Evolutionary conservation across 2,888 invertebrate genomes (phyloP).

Genomic region (Molanna angustata): DNA sequence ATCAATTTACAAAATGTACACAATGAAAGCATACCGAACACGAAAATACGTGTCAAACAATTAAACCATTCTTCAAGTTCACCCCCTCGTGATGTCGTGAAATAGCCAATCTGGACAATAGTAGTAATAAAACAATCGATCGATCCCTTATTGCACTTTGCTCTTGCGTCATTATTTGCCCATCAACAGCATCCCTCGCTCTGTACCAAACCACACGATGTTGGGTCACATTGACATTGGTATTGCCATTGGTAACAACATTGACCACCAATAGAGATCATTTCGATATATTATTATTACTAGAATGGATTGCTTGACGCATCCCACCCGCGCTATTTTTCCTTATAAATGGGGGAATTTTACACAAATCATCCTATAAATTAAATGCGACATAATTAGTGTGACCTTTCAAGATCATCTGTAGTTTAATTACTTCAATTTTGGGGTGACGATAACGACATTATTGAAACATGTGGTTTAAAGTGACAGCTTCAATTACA

Average conservation of each 20-base stretch:
- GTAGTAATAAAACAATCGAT: constrained; percentile 20
- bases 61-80: no score
- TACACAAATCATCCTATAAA: constrained; percentile 15
- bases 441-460: no score
- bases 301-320: constrained; percentile 8
- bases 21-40: no score
- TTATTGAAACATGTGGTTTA: constrained; percentile 12
- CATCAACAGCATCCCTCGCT: constrained; percentile 17
- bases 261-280: constrained; percentile 11
- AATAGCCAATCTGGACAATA: neutral
- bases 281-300: constrained; percentile 4
- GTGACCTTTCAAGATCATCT: constrained; percentile 18
- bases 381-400: constrained; percentile 20
- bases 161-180: constrained; percentile 17
- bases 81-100: no score
- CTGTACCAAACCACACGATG: no score
- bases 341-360: constrained; percentile 6
- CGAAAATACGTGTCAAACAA: no score
- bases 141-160: constrained; percentile 15
- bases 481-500: no score
- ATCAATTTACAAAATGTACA: no score
- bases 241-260: no score
- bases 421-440: constrained; percentile 9
- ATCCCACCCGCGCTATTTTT: constrained; percentile 12
- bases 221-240: no score